These are phyloP conservation scores for Montipora sp. DNA, from an alignment of 64 coral and sea anemone genomes.

Conservation along the genomic window DNA sequence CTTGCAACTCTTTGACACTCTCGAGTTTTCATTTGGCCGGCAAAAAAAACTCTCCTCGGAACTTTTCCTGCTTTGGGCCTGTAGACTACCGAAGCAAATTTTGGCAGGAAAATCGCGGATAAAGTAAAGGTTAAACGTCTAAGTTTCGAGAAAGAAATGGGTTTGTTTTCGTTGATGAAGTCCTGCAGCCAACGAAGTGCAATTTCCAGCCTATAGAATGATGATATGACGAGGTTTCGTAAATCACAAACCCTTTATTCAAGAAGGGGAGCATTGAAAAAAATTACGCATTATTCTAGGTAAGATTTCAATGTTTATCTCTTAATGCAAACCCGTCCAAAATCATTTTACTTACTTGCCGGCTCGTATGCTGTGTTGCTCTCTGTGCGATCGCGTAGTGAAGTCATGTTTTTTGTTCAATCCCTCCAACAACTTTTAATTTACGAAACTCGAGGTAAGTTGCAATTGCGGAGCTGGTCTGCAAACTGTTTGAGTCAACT, in stretches of 20 bases:
- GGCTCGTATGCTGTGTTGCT: conserved; percentile 72
- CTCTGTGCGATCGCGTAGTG: conserved; percentile 38
- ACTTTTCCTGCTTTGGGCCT: no score
- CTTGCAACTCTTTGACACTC: no score
- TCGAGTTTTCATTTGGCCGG: no score
- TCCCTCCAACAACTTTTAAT: not conserved
- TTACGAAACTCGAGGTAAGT: not conserved
- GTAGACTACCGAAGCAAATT: no score
- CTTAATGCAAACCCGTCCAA: not conserved
- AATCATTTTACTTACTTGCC: conserved; percentile 43
- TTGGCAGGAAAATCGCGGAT: no score
- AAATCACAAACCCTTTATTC: not conserved
- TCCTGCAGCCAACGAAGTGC: not conserved
- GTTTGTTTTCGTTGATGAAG: not conserved
- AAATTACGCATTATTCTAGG: not conserved
- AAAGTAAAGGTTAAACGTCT: no score
- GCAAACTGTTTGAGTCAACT: not conserved
- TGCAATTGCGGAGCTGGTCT: not conserved
- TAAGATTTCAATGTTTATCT: not conserved
- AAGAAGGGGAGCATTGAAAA: no score
- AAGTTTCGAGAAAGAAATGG: no score
- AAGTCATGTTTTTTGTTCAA: not conserved
- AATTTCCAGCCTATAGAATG: not conserved
- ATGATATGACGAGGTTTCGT: not conserved
- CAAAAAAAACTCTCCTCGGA: not conserved